Evolutionary conservation across 1,140 invertebrate genomes (phyloP).

Genomic region (Globodera rostochiensis): DNA sequence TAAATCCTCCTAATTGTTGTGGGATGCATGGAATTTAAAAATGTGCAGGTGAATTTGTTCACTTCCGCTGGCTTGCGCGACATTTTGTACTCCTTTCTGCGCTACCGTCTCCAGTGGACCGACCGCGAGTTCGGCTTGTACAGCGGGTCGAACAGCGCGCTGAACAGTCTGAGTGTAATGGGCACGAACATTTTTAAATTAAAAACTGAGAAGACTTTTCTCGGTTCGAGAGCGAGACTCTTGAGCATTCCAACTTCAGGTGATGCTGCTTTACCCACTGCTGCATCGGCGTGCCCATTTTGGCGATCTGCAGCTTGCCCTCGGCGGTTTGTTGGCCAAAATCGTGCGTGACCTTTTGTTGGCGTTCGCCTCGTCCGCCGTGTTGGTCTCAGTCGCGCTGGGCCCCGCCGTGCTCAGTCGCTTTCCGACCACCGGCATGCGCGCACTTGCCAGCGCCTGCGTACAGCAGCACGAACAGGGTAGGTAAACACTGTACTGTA

Average conservation of each 20-base stretch:
- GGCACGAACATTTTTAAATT: too few species aligned
- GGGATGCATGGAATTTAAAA: neutral
- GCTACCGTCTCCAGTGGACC: constrained; percentile 48
- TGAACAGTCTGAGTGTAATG: constrained; percentile 44
- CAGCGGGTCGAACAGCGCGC: constrained; percentile 40
- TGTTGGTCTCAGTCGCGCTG: constrained; percentile 43
- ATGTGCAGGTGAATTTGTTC: constrained; percentile 3
- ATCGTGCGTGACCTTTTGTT: constrained; percentile 50
- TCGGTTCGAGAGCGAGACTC: too few species aligned
- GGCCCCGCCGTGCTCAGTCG: constrained; percentile 47
- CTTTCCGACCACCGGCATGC: constrained; percentile 56
- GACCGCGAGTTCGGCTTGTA: constrained; percentile 53
- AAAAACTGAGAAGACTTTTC: too few species aligned
- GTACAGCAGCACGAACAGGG: constrained; percentile 54
- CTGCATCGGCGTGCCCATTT: constrained; percentile 39
- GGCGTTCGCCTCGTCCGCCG: constrained; percentile 40
- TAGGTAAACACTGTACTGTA: constrained; percentile 7
- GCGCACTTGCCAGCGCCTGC: constrained; percentile 49
- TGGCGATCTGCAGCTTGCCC: constrained; percentile 44
- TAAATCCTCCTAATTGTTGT: too few species aligned
- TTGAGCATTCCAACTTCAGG: too few species aligned
- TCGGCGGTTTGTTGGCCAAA: constrained; percentile 50
- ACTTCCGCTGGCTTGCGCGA: constrained; percentile 42
- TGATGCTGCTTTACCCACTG: constrained; percentile 39
- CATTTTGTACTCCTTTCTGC: constrained; percentile 55